Conservation (phyloP, 2,888 invertebrate species). For the Conchocele bisecta region DNA sequence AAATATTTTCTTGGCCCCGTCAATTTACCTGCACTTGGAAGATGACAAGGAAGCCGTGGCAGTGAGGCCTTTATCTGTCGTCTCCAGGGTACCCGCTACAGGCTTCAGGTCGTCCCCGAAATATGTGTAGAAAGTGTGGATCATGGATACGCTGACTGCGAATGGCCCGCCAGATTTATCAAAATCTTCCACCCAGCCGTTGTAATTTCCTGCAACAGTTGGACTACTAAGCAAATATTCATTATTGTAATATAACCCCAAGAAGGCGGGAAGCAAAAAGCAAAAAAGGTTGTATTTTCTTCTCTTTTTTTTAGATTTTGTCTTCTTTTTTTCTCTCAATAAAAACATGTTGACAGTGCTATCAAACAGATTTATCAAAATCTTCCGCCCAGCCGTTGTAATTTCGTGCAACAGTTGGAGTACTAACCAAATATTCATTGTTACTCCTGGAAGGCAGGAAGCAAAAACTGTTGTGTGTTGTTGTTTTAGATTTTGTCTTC, state of each 20-base stretch:
- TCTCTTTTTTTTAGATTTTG: too few species aligned
- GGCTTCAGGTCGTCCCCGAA: conserved; percentile 65
- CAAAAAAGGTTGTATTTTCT: too few species aligned
- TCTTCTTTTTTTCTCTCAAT: too few species aligned
- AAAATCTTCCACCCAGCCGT: conserved; percentile 71
- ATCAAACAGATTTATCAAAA: conserved; percentile 63
- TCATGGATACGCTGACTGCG: conserved; percentile 55
- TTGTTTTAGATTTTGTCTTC: too few species aligned
- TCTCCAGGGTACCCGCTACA: conserved; percentile 55
- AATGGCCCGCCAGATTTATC: conserved; percentile 67
- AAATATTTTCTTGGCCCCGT: too few species aligned
- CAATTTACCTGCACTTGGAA: conserved; percentile 59
- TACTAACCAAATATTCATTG: background rate
- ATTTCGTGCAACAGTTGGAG: conserved; percentile 53
- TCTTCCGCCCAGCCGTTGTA: conserved; percentile 73
- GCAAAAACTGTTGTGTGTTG: too few species aligned
- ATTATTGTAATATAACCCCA: too few species aligned
- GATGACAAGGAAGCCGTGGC: conserved; percentile 56
- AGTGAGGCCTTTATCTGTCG: conserved; percentile 52
- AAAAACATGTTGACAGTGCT: too few species aligned
- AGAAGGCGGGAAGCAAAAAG: too few species aligned
- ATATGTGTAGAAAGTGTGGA: conserved; percentile 63
- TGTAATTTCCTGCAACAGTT: conserved; percentile 65
- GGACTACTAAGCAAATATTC: background rate
- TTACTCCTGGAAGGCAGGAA: too few species aligned